phyloP scores from a whole-genome alignment of 2,888 invertebrate species.

The Athalia circularis region DNA sequence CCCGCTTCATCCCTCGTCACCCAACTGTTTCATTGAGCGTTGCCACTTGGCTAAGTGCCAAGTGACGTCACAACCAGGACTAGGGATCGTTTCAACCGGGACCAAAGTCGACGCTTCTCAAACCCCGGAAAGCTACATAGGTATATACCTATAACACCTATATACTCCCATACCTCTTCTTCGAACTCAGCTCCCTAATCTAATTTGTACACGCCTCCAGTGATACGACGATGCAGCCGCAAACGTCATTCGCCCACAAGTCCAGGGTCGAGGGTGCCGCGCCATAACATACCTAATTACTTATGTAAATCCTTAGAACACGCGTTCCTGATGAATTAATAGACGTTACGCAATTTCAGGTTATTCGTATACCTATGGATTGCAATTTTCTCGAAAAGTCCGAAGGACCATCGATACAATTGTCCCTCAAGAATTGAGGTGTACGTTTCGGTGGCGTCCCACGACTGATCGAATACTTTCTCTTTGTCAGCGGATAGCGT shows the following conservation, averaged over 20 bases:
- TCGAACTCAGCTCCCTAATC: conserved; percentile 31
- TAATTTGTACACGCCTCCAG: conserved; percentile 34
- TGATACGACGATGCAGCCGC: conserved; percentile 8
- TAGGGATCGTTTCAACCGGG: conserved; percentile 46
- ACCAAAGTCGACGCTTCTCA: conserved; percentile 37
- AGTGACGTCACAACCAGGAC: conserved; percentile 63
- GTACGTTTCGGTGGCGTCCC: conserved; percentile 21
- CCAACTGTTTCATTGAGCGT: conserved; percentile 67
- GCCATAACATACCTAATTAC: background rate
- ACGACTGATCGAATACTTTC: conserved; percentile 17
- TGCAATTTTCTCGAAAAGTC: too few species aligned
- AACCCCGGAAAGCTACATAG: conserved; percentile 23
- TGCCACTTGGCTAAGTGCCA: conserved; percentile 64
- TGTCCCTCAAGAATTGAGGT: background rate
- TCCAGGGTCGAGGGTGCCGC: conserved; percentile 1
- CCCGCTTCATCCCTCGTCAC: conserved; percentile 37
- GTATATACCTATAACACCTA: too few species aligned
- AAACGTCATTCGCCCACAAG: conserved; percentile 10
- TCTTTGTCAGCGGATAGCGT: conserved; percentile 24
- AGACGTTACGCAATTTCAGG: too few species aligned
- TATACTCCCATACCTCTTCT: background rate
- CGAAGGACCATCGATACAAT: too few species aligned
- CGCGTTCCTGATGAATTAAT: too few species aligned
- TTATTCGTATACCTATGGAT: too few species aligned
- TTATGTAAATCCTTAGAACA: background rate